phyloP scores from a whole-genome alignment of 2,797 vertebrate species.

The Anisognathus igniventris region DNA sequence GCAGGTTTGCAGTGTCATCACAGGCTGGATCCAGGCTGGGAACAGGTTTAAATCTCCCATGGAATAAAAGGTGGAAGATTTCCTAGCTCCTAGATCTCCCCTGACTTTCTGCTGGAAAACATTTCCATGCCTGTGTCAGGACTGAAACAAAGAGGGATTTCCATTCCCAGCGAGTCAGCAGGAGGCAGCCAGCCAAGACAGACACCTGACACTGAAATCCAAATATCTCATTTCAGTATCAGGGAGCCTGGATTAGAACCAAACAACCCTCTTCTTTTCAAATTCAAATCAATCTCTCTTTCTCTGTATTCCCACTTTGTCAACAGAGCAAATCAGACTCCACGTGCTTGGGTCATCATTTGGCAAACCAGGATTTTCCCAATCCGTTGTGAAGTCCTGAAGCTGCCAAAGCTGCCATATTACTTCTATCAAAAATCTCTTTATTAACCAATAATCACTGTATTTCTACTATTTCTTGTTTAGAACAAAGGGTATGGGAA shows the following conservation, averaged over 20 bases:
- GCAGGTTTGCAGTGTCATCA: constrained; percentile 6
- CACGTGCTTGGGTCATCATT: accelerated
- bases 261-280: background rate
- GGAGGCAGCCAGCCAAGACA: background rate
- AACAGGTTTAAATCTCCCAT: background rate
- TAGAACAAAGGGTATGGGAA: background rate
- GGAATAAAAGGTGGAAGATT: background rate
- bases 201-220: background rate
- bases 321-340: background rate
- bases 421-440: too few relatives aligned
- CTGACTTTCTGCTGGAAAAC: background rate
- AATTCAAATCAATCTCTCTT: background rate
- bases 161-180: background rate
- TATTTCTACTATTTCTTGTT: too few relatives aligned
- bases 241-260: background rate
- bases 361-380: background rate
- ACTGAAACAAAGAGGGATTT: background rate
- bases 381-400: background rate
- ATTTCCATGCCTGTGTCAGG: background rate
- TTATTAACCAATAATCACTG: too few relatives aligned
- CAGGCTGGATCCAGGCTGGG: background rate
- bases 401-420: too few relatives aligned
- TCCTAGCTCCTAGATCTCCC: background rate
- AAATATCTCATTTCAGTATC: background rate
- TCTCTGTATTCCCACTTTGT: background rate